Evolutionary conservation across 2,888 invertebrate genomes (phyloP), one percentile per base, ranked within the genome.

Genomic region (Ommatoiulus sabulosus): DNA sequence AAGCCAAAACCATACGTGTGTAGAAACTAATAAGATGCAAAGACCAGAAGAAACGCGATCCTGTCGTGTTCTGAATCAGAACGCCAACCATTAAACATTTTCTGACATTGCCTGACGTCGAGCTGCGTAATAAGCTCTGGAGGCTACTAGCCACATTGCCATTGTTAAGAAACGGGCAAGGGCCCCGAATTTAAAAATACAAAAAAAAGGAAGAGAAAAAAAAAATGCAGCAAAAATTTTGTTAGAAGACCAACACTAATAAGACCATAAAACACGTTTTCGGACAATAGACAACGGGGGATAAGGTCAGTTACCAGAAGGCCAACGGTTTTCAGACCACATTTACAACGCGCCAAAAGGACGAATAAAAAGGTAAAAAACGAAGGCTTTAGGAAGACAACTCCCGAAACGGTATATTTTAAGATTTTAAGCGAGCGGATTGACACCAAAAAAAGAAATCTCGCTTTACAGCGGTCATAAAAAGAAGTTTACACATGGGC

Each of bases 291-390:
- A 10, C 72, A 72, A 7, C 24, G 80, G 24, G 35, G 72, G 24
- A 80, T 24, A 12, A 80, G 80, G 80, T 80, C 80, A 80, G 80
- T 80, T 80, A 80, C 80, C 80, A 80, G 80, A 80, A 80, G 80
- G 80, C 24, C 80, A 80, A 80, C 80, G 80, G 80, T 80, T 80
- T 80, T 80, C 80, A 24, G 24, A 24, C 80, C 35, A 80, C 35
- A 10, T 80, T 80, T 80, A 80, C 80, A 35, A 80, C 24, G 24
- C 10, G 24, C 4, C 7, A 80, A 12, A 35, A 12, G 12, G 80
- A 80, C 72, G 24, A 72, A 72, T 80, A 80, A 80, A 80, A 80
- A 35, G 80, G 80, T 80, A 63, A 80, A 80, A 80, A 35, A 80
- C 0, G 10, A 35, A 24, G 80, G 6, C 80, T 24, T 12, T 4